A percentile compares a stretch with the other conserved stretches of the same genome.
These are phyloP conservation scores for Anorthoa munda DNA, from an alignment of 2,888 invertebrate genomes.

Conservation along the genomic window DNA sequence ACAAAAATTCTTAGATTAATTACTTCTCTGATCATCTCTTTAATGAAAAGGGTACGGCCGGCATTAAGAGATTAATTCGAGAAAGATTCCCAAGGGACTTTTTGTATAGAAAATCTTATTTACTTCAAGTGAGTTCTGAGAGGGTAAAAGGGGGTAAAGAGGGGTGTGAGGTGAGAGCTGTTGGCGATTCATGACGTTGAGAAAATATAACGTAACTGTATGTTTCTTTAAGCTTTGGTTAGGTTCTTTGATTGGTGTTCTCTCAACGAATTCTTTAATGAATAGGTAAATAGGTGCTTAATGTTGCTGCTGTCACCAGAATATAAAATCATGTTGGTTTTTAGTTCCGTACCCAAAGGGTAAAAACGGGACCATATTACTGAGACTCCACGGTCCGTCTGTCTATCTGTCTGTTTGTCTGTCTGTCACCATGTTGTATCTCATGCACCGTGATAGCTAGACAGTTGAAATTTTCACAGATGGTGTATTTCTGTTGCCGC, in stretches of 20 bases:
- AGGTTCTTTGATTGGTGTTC: background rate
- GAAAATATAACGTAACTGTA: background rate
- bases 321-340: too few relatives aligned
- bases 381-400: too few relatives aligned
- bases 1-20: slow-evolving; percentile 78
- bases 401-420: too few relatives aligned
- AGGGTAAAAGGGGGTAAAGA: too few relatives aligned
- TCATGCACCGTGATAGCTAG: too few relatives aligned
- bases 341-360: too few relatives aligned
- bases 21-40: slow-evolving; percentile 80
- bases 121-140: slow-evolving; percentile 80
- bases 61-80: slow-evolving; percentile 87
- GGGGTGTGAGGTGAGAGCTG: slow-evolving; percentile 49
- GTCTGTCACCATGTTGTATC: too few relatives aligned
- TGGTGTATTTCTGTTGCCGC: too few relatives aligned
- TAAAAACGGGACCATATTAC: too few relatives aligned
- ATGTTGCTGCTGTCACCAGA: too few relatives aligned
- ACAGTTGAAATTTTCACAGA: too few relatives aligned
- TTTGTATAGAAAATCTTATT: slow-evolving; percentile 88
- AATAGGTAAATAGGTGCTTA: too few relatives aligned
- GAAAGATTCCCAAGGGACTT: slow-evolving; percentile 83
- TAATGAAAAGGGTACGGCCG: slow-evolving; percentile 82
- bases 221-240: background rate
- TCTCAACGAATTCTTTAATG: background rate
- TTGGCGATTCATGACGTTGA: slow-evolving; percentile 24